Percentiles rank a stretch among this genome's conserved stretches.
Conservation (phyloP, 2,113 vertebrate genomes). For the Phylloscopus whistleri region DNA sequence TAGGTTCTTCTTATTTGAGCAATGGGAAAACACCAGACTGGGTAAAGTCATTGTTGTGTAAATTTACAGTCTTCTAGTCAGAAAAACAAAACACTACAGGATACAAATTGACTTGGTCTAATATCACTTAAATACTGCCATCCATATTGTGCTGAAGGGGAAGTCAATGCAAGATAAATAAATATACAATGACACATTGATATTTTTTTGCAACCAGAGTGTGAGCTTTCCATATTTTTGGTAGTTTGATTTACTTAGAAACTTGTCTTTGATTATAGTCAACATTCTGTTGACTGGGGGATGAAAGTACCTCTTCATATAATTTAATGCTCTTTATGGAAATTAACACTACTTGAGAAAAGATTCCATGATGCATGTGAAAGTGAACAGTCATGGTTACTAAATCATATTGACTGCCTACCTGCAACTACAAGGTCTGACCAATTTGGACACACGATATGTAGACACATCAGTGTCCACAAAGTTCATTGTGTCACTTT, state of each 20-base stretch:
- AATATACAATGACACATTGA: rapidly evolving
- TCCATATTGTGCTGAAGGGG: neutral
- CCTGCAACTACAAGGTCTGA: neutral
- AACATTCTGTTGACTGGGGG: neutral
- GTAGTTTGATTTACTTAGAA: neutral
- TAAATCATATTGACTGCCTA: neutral
- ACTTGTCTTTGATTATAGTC: neutral
- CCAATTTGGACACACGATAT: neutral
- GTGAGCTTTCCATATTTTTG: neutral
- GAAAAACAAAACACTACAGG: neutral
- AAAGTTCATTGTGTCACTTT: neutral
- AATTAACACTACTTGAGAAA: neutral
- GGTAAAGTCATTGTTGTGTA: neutral
- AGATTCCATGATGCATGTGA: neutral
- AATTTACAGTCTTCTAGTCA: neutral
- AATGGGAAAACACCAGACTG: neutral
- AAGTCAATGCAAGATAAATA: neutral
- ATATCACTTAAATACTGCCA: neutral
- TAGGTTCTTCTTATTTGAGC: neutral
- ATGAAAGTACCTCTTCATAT: neutral
- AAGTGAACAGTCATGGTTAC: neutral
- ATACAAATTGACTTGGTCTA: neutral
- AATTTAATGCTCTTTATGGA: neutral
- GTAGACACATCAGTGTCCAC: neutral
- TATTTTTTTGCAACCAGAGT: neutral